These are phyloP conservation scores for Emydura subglobosa DNA, from an alignment of 2,113 vertebrate species.

Conservation along the genomic window DNA sequence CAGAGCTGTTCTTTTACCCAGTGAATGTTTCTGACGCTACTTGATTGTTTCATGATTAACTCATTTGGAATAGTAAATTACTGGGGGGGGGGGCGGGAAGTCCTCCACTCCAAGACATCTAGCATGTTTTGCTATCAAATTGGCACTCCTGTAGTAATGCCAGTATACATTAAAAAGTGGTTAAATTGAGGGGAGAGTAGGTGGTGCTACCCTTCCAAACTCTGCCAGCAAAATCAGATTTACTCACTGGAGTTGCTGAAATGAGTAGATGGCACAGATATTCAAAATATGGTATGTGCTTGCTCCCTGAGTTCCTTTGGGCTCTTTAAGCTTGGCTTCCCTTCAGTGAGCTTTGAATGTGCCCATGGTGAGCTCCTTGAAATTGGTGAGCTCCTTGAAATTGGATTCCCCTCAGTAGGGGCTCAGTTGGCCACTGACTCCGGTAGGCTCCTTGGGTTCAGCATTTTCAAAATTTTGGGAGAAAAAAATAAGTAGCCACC, in stretches of 20 bases:
- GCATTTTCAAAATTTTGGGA: rapidly evolving
- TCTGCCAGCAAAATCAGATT: not conserved
- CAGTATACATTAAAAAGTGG: not conserved
- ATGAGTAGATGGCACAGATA: not conserved
- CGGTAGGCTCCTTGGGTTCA: not conserved
- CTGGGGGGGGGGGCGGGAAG: not conserved
- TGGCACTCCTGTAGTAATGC: not conserved
- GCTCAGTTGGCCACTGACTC: rapidly evolving
- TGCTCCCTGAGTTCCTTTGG: not conserved
- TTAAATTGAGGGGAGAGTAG: not conserved
- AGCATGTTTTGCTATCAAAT: not conserved
- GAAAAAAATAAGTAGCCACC: not conserved
- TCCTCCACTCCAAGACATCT: not conserved
- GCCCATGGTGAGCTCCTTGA: not conserved
- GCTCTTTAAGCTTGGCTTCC: not conserved
- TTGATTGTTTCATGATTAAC: not conserved
- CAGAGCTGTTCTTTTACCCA: not conserved
- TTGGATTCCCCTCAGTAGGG: not conserved
- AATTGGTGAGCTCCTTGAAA: not conserved
- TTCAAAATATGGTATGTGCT: not conserved
- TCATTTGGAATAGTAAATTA: not conserved
- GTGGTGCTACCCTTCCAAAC: not conserved
- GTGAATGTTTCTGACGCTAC: not conserved
- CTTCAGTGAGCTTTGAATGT: not conserved
- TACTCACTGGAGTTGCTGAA: not conserved